phyloP scores from a whole-genome alignment of 2,797 vertebrate species.

The Triplophysa yarkandensis region DNA sequence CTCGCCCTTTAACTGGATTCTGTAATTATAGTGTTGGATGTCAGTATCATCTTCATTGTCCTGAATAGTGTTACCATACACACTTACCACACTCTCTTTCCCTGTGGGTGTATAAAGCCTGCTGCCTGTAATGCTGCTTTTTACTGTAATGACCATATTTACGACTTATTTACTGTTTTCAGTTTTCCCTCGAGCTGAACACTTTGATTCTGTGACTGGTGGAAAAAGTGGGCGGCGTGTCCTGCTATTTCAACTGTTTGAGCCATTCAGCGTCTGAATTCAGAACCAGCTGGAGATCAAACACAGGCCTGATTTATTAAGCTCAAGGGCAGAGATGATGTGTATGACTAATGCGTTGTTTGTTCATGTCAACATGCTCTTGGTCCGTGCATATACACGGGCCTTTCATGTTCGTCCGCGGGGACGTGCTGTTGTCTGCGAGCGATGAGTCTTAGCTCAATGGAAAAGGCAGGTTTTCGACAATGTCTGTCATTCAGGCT shows the following conservation, averaged over 20 bases:
- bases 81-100: slow-evolving; percentile 47
- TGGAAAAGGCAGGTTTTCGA: slow-evolving; percentile 61
- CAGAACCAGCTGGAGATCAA: slow-evolving; percentile 81
- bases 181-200: slow-evolving; percentile 63
- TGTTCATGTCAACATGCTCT: slow-evolving; percentile 76
- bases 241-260: slow-evolving; percentile 69
- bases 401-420: slow-evolving; percentile 71
- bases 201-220: slow-evolving; percentile 68
- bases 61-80: slow-evolving; percentile 48
- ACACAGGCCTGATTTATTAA: slow-evolving; percentile 74
- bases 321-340: slow-evolving; percentile 69
- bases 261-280: slow-evolving; percentile 71
- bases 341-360: slow-evolving; percentile 77
- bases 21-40: slow-evolving; percentile 48
- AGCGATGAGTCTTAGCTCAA: slow-evolving; percentile 63
- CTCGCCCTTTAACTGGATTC: slow-evolving; percentile 23
- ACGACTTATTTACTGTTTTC: slow-evolving; percentile 69
- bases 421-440: slow-evolving; percentile 53
- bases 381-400: slow-evolving; percentile 68
- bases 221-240: slow-evolving; percentile 61
- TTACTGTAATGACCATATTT: slow-evolving; percentile 70
- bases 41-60: slow-evolving; percentile 47
- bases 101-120: slow-evolving; percentile 43
- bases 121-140: slow-evolving; percentile 61
- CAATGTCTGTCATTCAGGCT: slow-evolving; percentile 67